These are phyloP conservation scores for Ectemnius lituratus DNA, from an alignment of 2,888 invertebrate species.

Conservation along the genomic window DNA sequence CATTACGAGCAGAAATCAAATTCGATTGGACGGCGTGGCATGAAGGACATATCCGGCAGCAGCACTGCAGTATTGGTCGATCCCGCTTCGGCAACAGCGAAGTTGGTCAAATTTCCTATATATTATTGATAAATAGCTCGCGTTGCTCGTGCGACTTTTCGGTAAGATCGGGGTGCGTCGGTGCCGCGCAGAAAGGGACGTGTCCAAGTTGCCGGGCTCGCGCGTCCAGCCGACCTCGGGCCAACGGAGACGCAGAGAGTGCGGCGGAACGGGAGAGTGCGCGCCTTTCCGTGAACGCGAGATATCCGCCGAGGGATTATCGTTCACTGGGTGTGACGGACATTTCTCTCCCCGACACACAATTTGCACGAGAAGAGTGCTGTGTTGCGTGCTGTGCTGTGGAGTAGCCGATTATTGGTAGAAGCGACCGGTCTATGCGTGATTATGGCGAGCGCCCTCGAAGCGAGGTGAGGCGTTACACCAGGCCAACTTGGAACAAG, in stretches of 20 bases:
- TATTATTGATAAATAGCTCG: constrained; percentile 69
- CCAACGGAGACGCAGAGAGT: constrained; percentile 31
- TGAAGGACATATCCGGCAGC: constrained; percentile 71
- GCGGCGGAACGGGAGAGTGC: constrained; percentile 29
- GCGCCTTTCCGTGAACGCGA: constrained; percentile 52
- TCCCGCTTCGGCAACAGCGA: constrained; percentile 66
- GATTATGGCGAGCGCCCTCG: constrained; percentile 52
- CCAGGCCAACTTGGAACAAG: constrained; percentile 50
- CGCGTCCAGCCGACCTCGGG: constrained; percentile 13
- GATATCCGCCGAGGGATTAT: constrained; percentile 56
- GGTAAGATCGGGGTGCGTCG: constrained; percentile 45
- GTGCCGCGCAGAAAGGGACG: constrained; percentile 39
- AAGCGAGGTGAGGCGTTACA: constrained; percentile 52
- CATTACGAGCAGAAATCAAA: constrained; percentile 53
- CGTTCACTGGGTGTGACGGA: constrained; percentile 70
- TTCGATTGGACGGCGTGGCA: constrained; percentile 64
- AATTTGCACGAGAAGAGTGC: constrained; percentile 51
- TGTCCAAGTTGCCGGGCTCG: constrained; percentile 25
- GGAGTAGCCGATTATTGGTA: constrained; percentile 41
- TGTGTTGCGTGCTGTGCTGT: constrained; percentile 55
- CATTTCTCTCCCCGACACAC: constrained; percentile 53
- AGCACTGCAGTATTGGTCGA: constrained; percentile 71
- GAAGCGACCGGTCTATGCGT: constrained; percentile 45
- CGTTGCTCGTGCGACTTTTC: constrained; percentile 60
- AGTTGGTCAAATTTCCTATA: constrained; percentile 67